Evolutionary conservation across 2,113 vertebrate species (phyloP), one percentile per base, ranked within the genome.

Genomic region (Chauna torquata): DNA sequence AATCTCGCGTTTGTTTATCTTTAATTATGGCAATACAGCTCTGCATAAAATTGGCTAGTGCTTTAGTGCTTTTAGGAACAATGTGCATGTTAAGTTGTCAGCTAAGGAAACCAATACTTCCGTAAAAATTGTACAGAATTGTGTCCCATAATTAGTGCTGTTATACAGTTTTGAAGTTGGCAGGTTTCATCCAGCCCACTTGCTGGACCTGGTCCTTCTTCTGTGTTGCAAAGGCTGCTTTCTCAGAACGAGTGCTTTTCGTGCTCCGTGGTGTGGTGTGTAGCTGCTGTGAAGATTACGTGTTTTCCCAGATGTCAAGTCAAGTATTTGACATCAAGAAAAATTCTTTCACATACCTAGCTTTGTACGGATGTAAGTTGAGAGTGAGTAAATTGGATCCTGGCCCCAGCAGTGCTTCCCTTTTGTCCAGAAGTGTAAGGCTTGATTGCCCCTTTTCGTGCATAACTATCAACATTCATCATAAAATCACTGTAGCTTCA

Each of bases 151-250:
- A 20, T 24, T 8, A 17, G 6, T 24, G 66, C 70, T n/a, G n/a
- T n/a, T 20, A 70, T 22, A 57, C 42, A 0, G 14, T 16, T 10
- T 36, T 25, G 65, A 47, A 64, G 52, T 1, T 84, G 94, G 38
- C 58, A 1, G 24, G 9, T 81, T 1, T 1, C n/a, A 4, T 55
- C 75, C 66, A 27, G 47, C 36, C 54, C 1, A 0, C 50, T 20
- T 81, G 49, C 45, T 2, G n/a, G 72, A 30, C 19, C 4, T 0
- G 0, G 2, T n/a, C 30, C n/a, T 65, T 44, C 17, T 54, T 52
- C 20, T 77, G 45, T 28, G 14, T 32, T 36, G 42, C 62, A 58
- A 23, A 81, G 68, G 71, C 82, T 49, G 71, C 36, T 88, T 16
- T 88, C 47, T 87, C 54, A 19, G 69, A 14, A 16, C 2, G 20